Base-by-base conservation (phyloP, 2,797 vertebrate genomes). In the Tangara arthus region DNA sequence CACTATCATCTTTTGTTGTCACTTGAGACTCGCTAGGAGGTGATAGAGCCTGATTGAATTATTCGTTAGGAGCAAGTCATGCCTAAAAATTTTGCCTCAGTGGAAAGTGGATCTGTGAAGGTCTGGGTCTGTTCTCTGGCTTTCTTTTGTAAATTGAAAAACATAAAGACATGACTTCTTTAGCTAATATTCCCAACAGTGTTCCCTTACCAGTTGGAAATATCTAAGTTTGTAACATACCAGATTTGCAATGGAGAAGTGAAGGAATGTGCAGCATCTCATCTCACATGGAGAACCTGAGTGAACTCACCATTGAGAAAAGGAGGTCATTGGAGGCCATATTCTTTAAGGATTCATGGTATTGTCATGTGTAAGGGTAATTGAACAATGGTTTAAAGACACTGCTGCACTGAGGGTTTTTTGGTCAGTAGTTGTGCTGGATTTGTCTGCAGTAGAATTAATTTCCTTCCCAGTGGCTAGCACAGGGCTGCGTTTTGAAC, bases 1-100 rank as follows among this genome's bases (percentile, higher is more conserved):
- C 18, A 34, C 71, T 95, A 86, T 89, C 90, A 83, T 82, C 57
- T 87, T 93, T 93, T 92, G 69, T 78, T 83, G 89, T 90, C 87
- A 92, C 52, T 82, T 83, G 57, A 82, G 69, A 59, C 50, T 92
- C 23, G 52, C 13, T 34, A 44, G 71, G 34, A 90, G 26, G 32
- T 88, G 72, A 86, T 71, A 35, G 61, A 85, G 50, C 52, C 39
- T 16, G 41, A 83, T 88, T 2, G 15, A 92, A 93, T 94, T 75
- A 69, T 92, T 92, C 90, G 27, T 88, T 81, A 83, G 59, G 37
- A 94, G 26, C 0, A 20, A 92, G 53, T 72, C 28, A 52, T 46
- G 9, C 55, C 61, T 76, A 53, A 24, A 17, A 70, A 63, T 88
- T 81, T 83, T 75, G 14, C 27, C 37, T 30, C 3, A 12, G 46